Evolutionary conservation across 2,113 vertebrate genomes (phyloP).

Genomic region (Morphnarchus princeps): DNA sequence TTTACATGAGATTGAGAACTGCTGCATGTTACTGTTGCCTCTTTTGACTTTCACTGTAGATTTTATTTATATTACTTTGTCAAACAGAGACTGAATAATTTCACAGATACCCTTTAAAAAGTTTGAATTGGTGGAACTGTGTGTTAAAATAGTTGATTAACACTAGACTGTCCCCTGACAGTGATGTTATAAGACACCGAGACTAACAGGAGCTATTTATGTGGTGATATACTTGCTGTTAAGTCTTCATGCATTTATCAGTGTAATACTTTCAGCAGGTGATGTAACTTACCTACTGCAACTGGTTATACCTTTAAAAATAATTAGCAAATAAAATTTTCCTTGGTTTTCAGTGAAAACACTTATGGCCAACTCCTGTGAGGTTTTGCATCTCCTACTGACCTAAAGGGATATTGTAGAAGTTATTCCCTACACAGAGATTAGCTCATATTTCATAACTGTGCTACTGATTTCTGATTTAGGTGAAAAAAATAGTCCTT

Average conservation of each 20-base stretch:
- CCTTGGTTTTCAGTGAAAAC: neutral
- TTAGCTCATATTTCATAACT: neutral
- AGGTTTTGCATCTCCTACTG: neutral
- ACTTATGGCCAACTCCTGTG: neutral
- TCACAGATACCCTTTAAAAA: neutral
- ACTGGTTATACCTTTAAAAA: neutral
- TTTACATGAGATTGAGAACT: neutral
- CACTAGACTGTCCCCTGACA: neutral
- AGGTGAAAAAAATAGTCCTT: neutral
- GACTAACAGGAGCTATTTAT: neutral
- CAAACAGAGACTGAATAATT: neutral
- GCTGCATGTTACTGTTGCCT: neutral
- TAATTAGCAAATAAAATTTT: neutral
- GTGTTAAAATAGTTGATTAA: conserved; percentile 18
- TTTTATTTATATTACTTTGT: neutral
- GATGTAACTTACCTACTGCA: neutral
- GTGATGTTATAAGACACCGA: neutral
- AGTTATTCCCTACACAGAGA: neutral
- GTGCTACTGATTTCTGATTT: neutral
- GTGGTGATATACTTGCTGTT: neutral
- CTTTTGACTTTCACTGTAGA: neutral
- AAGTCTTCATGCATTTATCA: neutral
- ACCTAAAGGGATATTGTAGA: neutral
- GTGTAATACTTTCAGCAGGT: neutral
- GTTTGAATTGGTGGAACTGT: conserved; percentile 8